phyloP scores from a whole-genome alignment of 2,888 invertebrate genomes.

The Campoletis raptor region DNA sequence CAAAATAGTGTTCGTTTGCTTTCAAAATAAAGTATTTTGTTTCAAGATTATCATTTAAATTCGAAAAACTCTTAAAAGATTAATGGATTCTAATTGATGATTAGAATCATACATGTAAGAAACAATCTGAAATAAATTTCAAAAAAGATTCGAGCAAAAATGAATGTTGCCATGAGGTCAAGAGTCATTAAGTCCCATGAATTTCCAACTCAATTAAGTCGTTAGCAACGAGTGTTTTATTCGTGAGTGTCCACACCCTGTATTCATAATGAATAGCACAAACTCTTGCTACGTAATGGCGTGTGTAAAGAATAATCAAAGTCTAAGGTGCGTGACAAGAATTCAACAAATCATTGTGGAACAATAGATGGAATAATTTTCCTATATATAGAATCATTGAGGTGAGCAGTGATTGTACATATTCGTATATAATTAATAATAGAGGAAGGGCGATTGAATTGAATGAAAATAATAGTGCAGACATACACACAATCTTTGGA shows the following conservation, averaged over 20 bases:
- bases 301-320: constrained; percentile 5
- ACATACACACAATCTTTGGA: not conserved
- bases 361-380: constrained; percentile 17
- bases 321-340: constrained; percentile 9
- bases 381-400: not conserved
- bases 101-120: not conserved
- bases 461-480: not conserved
- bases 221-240: constrained; percentile 6
- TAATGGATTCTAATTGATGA: not conserved
- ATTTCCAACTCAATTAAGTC: constrained; percentile 3
- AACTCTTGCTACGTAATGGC: not conserved
- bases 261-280: not conserved
- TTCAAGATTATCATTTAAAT: too few relatives aligned
- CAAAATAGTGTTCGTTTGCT: too few relatives aligned
- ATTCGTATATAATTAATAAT: constrained; percentile 31
- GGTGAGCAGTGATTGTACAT: constrained; percentile 1
- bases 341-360: constrained; percentile 23
- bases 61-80: too few relatives aligned
- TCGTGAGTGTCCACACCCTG: not conserved
- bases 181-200: constrained; percentile 14
- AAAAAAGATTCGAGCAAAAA: not conserved
- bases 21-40: too few relatives aligned
- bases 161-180: not conserved
- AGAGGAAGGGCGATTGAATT: not conserved
- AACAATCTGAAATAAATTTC: not conserved